Percentiles rank a stretch among this genome's conserved stretches.
These are phyloP conservation scores for Epirrita christyi DNA, from an alignment of 2,888 invertebrate species.

Conservation along the genomic window DNA sequence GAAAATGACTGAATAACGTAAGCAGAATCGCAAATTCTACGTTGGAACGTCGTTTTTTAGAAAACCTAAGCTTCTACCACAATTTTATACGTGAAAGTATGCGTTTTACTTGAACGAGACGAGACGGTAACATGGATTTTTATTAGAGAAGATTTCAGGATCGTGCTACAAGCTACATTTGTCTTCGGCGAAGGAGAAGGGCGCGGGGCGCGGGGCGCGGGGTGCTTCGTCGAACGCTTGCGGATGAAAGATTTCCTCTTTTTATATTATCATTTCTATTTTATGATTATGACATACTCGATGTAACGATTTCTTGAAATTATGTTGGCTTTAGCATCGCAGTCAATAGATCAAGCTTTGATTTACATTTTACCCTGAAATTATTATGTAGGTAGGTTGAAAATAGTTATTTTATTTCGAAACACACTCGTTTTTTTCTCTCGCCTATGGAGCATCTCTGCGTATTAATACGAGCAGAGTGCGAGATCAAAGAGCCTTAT, in stretches of 20 bases:
- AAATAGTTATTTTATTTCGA: constrained; percentile 43
- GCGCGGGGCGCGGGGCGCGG: constrained; percentile 46
- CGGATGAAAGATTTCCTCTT: constrained; percentile 72
- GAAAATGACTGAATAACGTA: constrained; percentile 14
- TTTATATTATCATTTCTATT: constrained; percentile 79
- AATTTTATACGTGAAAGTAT: constrained; percentile 29
- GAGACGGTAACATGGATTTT: constrained; percentile 54
- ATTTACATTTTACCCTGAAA: constrained; percentile 17
- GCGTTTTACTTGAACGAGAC: constrained; percentile 43
- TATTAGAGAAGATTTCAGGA: constrained; percentile 68
- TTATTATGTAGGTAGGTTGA: constrained; percentile 20
- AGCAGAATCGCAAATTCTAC: constrained; percentile 4
- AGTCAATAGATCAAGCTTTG: constrained; percentile 37
- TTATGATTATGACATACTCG: constrained; percentile 76
- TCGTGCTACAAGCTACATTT: constrained; percentile 73
- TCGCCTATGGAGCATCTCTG: constrained; percentile 61
- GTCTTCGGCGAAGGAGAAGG: constrained; percentile 56
- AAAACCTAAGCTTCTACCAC: neutral
- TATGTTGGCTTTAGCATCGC: constrained; percentile 46
- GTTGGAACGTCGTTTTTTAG: neutral
- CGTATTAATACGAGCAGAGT: constrained; percentile 75
- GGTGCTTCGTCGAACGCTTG: constrained; percentile 75
- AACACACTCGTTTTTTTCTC: constrained; percentile 46
- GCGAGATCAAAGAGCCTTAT: constrained; percentile 82
- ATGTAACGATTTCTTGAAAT: constrained; percentile 52